A percentile compares a stretch with the other conserved stretches of the same genome.
Evolutionary conservation across 2,888 invertebrate genomes (phyloP).

Genomic region (Xanthia icteritia): DNA sequence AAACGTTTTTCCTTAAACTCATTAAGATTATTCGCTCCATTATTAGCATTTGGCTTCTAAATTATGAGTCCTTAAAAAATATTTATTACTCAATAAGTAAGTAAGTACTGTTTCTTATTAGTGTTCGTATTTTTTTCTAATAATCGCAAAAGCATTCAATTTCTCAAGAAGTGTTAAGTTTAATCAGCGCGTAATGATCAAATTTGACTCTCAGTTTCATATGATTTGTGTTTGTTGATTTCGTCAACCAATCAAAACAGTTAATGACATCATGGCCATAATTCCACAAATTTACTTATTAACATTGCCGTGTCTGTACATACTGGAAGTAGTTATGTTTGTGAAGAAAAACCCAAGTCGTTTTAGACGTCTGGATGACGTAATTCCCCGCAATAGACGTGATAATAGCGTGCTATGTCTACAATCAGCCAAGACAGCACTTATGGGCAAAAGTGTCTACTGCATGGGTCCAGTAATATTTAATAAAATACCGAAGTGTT

Average conservation of each 20-base stretch:
- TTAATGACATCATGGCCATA: not conserved
- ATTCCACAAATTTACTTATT: not conserved
- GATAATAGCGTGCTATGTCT: too few relatives aligned
- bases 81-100: conserved; percentile 41
- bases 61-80: conserved; percentile 47
- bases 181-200: not conserved
- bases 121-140: conserved; percentile 1
- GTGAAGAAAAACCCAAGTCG: too few relatives aligned
- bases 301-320: too few relatives aligned
- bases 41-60: conserved; percentile 52
- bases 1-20: conserved; percentile 29
- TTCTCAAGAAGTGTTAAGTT: not conserved
- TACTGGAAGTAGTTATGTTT: too few relatives aligned
- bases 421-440: too few relatives aligned
- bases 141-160: not conserved
- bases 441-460: too few relatives aligned
- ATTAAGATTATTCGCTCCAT: conserved; percentile 44
- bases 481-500: too few relatives aligned
- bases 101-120: conserved; percentile 18
- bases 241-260: not conserved
- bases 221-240: not conserved
- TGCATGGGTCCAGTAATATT: too few relatives aligned
- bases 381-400: too few relatives aligned
- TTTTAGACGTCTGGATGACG: too few relatives aligned
- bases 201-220: not conserved